Evolutionary conservation across 2,113 vertebrate species (phyloP).

Genomic region (Melanostigma gelatinosum): DNA sequence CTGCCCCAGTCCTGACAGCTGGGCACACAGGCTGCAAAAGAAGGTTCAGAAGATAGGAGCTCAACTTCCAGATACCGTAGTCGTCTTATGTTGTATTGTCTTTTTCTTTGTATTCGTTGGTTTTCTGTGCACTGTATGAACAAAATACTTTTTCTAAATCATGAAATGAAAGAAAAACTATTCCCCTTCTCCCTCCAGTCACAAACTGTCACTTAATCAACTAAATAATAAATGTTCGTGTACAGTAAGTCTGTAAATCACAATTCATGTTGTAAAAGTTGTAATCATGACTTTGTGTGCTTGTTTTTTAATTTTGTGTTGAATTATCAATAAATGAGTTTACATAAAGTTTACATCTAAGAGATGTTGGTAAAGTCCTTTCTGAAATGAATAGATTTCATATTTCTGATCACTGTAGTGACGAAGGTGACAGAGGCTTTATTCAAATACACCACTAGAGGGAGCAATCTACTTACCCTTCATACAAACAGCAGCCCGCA

Average conservation of each 20-base stretch:
- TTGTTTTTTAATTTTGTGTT: background rate
- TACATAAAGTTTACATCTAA: background rate
- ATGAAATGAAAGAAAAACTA: background rate
- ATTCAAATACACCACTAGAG: constrained; percentile 46
- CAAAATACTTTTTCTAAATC: background rate
- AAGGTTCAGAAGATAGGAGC: background rate
- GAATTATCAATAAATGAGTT: background rate
- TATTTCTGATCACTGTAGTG: background rate
- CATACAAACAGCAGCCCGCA: background rate
- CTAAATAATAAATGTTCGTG: background rate
- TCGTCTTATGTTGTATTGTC: fast-evolving
- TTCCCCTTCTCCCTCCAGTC: background rate
- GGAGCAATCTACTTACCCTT: constrained; percentile 15
- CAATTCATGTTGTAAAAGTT: background rate
- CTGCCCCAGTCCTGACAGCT: background rate
- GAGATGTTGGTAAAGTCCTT: background rate
- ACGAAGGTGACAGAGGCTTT: background rate
- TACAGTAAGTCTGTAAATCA: background rate
- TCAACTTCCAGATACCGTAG: fast-evolving
- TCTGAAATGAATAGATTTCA: background rate
- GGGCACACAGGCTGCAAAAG: background rate
- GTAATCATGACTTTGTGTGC: background rate
- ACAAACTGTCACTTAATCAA: background rate
- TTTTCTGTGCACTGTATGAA: fast-evolving
- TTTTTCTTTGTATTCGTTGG: fast-evolving